These are phyloP conservation scores for Panurus biarmicus DNA, from an alignment of 2,113 vertebrate genomes.

Conservation along the genomic window DNA sequence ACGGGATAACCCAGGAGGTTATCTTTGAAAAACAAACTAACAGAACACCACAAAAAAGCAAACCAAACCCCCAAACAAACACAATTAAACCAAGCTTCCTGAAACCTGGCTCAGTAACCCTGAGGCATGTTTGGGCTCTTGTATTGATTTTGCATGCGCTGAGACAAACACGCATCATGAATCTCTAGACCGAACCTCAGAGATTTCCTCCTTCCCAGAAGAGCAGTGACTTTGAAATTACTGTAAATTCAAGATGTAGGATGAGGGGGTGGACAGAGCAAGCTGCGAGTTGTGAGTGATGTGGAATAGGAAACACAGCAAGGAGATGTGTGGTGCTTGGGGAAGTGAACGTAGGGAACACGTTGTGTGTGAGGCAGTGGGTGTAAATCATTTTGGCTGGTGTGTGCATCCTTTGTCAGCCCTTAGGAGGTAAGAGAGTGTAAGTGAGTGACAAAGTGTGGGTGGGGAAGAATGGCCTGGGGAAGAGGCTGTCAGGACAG, in stretches of 20 bases:
- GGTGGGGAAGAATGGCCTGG: not conserved
- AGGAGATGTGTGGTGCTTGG: not conserved
- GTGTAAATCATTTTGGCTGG: not conserved
- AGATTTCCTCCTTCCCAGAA: not conserved
- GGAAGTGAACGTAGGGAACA: rapidly evolving
- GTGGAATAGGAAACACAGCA: not conserved
- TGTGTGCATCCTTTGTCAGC: not conserved
- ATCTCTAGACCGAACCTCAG: not conserved
- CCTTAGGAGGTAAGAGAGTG: not conserved
- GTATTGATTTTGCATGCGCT: too few species aligned
- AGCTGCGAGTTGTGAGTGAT: not conserved
- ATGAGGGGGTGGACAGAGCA: not conserved
- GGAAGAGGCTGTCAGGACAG: not conserved
- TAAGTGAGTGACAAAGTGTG: not conserved
- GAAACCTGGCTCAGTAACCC: not conserved
- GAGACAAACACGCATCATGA: rapidly evolving
- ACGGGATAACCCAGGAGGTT: not conserved
- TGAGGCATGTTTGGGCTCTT: not conserved
- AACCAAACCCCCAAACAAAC: not conserved
- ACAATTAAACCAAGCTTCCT: not conserved
- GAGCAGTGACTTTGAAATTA: not conserved
- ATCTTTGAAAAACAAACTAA: not conserved
- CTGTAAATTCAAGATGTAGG: not conserved
- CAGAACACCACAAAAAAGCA: not conserved
- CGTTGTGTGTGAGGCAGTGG: not conserved